Conservation (phyloP, 2,797 vertebrate genomes). For the Bryconaethiops microstoma region DNA sequence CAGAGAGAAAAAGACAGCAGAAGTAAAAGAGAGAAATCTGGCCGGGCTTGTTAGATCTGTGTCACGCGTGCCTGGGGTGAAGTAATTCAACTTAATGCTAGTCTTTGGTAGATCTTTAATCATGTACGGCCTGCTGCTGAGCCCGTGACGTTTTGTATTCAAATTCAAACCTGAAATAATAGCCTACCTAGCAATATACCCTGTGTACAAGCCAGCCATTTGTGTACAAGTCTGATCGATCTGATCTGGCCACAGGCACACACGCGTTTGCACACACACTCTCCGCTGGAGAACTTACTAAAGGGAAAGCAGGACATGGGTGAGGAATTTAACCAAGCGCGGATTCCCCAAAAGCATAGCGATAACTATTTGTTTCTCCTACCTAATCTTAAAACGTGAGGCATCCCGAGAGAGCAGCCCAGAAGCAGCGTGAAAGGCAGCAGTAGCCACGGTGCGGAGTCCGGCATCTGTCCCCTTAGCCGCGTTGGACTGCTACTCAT, state of each 20-base stretch:
- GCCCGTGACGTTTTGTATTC: not conserved
- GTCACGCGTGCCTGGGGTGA: not conserved
- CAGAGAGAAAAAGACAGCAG: conserved; percentile 6
- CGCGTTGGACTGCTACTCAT: conserved; percentile 93
- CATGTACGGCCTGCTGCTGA: not conserved
- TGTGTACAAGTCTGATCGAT: not conserved
- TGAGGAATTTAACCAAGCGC: not conserved
- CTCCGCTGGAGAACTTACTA: conserved; percentile 4
- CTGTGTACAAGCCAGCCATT: not conserved
- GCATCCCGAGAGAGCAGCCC: conserved; percentile 95
- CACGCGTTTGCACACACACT: not conserved
- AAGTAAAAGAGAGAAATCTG: conserved; percentile 15
- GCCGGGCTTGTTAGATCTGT: not conserved
- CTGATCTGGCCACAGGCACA: not conserved
- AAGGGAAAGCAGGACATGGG: not conserved
- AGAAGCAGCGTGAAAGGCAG: conserved; percentile 89
- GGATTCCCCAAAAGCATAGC: not conserved
- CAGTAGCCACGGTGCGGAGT: conserved; percentile 87
- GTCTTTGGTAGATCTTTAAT: not conserved
- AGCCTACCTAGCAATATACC: not conserved
- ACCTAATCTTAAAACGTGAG: conserved; percentile 98
- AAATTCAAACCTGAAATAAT: not conserved
- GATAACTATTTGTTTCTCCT: conserved; percentile 66
- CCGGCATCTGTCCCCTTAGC: conserved; percentile 92
- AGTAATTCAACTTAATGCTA: not conserved